Conservation (phyloP, 2,797 vertebrate genomes). For the Nothura maculosa region DNA sequence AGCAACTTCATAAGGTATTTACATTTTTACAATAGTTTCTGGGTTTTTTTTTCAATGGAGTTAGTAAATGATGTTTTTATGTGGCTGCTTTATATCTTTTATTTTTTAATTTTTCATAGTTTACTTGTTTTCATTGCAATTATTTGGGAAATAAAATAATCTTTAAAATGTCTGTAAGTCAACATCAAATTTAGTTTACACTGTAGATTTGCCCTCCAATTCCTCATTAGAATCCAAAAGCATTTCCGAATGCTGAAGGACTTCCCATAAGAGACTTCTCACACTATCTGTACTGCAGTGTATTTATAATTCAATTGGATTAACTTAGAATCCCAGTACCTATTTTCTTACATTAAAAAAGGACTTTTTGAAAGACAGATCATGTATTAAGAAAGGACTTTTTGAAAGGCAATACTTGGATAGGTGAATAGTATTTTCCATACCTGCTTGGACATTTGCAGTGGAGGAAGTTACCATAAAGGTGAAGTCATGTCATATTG, state of each 20-base stretch:
- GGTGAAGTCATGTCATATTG: neutral
- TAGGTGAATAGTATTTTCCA: neutral
- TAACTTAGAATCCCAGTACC: neutral
- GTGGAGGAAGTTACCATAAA: neutral
- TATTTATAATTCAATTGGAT: neutral
- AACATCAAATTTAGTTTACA: neutral
- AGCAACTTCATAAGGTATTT: neutral
- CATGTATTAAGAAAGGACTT: neutral
- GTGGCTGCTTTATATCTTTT: neutral
- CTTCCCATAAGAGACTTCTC: neutral
- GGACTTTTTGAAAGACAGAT: neutral
- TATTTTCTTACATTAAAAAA: neutral
- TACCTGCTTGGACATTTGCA: neutral
- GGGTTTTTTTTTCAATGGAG: accelerated
- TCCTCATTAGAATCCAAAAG: neutral
- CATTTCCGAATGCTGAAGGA: neutral
- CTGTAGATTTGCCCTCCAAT: neutral
- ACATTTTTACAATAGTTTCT: neutral
- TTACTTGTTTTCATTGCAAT: neutral
- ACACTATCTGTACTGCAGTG: neutral
- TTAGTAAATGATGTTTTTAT: neutral
- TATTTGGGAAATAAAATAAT: neutral
- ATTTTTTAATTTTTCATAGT: too few species aligned
- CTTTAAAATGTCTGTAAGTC: neutral
- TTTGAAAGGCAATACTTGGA: neutral